A percentile compares a stretch with the other conserved stretches of the same genome.
Conservation (phyloP, 1,140 invertebrate genomes). For the Temnothorax nylanderi region DNA sequence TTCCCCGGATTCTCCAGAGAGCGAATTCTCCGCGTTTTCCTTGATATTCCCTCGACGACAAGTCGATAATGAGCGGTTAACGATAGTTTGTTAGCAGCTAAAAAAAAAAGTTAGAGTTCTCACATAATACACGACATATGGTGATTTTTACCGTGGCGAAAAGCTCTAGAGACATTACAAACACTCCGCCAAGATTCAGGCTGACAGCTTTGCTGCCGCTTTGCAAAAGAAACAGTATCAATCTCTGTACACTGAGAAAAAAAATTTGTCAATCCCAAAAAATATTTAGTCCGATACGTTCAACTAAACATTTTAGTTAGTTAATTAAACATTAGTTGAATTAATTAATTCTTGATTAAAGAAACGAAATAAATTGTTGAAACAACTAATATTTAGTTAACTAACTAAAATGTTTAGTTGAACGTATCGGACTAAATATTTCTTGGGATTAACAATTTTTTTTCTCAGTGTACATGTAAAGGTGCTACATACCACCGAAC, state of each 20-base stretch:
- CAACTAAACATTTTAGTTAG: too few relatives aligned
- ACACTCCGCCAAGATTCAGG: neutral
- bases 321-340: too few relatives aligned
- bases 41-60: neutral
- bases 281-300: too few relatives aligned
- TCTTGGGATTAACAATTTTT: too few relatives aligned
- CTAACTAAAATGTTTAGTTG: too few relatives aligned
- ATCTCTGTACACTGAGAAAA: too few relatives aligned
- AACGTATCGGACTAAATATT: too few relatives aligned
- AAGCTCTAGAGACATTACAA: neutral
- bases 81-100: neutral
- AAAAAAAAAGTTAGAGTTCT: neutral
- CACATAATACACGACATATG: neutral
- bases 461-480: too few relatives aligned
- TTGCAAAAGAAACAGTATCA: slow-evolving; percentile 23
- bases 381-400: too few relatives aligned
- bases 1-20: neutral
- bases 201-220: neutral
- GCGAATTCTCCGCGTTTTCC: neutral
- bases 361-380: too few relatives aligned
- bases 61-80: slow-evolving; percentile 7
- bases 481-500: neutral
- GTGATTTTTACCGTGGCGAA: neutral
- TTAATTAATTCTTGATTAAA: too few relatives aligned
- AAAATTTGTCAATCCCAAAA: too few relatives aligned